A percentile compares a stretch with the other conserved stretches of the same genome.
Evolutionary conservation across 92 coral and sea anemone species (phyloP).

Genomic region (Phenganax subtilis): DNA sequence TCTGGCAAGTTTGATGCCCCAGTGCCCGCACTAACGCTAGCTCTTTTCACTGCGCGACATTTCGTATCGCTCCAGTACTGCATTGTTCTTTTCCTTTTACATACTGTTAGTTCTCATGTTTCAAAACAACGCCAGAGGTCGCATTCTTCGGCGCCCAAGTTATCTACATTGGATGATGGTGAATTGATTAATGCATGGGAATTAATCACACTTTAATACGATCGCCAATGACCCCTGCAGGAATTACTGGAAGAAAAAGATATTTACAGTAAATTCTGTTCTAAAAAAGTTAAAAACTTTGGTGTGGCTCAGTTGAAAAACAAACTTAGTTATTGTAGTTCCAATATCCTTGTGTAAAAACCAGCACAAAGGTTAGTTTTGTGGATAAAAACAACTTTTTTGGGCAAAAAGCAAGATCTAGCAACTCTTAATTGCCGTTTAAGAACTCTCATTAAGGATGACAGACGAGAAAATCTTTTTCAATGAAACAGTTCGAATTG

Average conservation of each 20-base stretch:
- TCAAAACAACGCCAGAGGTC: background rate
- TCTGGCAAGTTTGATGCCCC: background rate
- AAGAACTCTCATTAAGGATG: too few species aligned
- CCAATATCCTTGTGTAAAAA: too few species aligned
- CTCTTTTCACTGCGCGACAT: background rate
- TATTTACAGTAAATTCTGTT: background rate
- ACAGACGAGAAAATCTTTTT: too few species aligned
- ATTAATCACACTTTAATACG: background rate
- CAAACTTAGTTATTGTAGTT: too few species aligned
- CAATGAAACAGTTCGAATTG: too few species aligned
- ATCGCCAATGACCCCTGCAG: background rate
- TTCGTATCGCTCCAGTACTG: slow-evolving; percentile 28
- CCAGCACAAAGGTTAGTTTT: too few species aligned
- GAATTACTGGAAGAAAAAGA: background rate
- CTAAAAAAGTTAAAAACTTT: too few species aligned
- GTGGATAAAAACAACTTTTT: too few species aligned
- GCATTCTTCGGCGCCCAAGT: background rate
- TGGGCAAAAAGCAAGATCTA: too few species aligned
- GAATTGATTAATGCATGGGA: background rate
- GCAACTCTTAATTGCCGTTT: too few species aligned
- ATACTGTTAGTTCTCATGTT: background rate
- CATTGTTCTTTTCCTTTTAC: background rate
- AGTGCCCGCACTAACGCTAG: background rate
- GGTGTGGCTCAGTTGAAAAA: too few species aligned
- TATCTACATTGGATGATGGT: background rate